These are phyloP conservation scores for Saccopteryx bilineata DNA, from an alignment of 2,113 vertebrate genomes.

Conservation along the genomic window DNA sequence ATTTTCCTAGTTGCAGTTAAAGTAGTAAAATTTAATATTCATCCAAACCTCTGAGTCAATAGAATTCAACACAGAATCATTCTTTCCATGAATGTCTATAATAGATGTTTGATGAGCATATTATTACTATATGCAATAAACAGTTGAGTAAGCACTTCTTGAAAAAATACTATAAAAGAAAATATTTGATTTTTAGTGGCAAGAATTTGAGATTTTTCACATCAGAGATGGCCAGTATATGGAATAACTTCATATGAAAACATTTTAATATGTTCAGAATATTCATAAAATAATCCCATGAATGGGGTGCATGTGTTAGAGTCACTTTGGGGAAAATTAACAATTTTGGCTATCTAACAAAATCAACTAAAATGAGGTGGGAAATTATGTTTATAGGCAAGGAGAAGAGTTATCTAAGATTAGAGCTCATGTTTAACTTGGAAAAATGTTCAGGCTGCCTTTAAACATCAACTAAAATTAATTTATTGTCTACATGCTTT, in stretches of 20 bases:
- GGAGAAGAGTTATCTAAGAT: constrained; percentile 54
- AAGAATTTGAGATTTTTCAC: constrained; percentile 81
- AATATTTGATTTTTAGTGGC: constrained; percentile 78
- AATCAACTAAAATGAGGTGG: constrained; percentile 58
- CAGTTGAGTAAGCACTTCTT: constrained; percentile 73
- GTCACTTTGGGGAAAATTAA: constrained; percentile 57
- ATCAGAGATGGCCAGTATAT: constrained; percentile 51
- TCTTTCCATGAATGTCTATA: constrained; percentile 74
- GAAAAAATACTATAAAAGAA: constrained; percentile 79
- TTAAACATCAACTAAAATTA: constrained; percentile 66
- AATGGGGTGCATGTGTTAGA: constrained; percentile 49
- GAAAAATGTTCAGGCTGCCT: constrained; percentile 51
- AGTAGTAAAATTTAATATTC: constrained; percentile 76
- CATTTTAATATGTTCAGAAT: constrained; percentile 68
- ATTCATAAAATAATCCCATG: constrained; percentile 68
- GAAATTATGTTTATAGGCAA: constrained; percentile 59
- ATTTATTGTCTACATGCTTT: constrained; percentile 53
- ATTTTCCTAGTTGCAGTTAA: constrained; percentile 77
- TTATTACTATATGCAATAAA: constrained; percentile 76
- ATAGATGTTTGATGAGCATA: constrained; percentile 75
- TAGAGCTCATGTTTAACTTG: not conserved
- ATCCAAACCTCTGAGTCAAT: constrained; percentile 76
- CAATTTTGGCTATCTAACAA: constrained; percentile 65
- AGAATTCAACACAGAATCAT: constrained; percentile 63
- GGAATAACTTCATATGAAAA: constrained; percentile 66